phyloP scores from a whole-genome alignment of 2,888 invertebrate genomes.

The Cybosia mesomella region DNA sequence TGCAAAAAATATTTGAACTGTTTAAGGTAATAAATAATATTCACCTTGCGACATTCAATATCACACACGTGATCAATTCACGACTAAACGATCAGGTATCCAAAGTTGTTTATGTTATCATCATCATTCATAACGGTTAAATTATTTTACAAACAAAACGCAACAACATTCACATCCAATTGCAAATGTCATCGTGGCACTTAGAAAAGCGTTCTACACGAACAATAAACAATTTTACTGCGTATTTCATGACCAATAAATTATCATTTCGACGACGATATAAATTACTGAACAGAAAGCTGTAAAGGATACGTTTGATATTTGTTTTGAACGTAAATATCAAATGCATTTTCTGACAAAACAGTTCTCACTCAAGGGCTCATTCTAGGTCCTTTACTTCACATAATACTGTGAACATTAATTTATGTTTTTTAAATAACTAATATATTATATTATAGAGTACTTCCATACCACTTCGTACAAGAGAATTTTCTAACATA shows the following conservation, averaged over 20 bases:
- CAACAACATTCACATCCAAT: constrained; percentile 19
- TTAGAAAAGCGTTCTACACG: constrained; percentile 41
- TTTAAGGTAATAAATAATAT: not conserved
- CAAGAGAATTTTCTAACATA: not conserved
- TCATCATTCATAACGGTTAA: not conserved
- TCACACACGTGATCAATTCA: not conserved
- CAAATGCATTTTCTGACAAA: constrained; percentile 16
- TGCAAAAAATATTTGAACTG: not conserved
- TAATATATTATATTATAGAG: not conserved
- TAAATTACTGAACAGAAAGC: constrained; percentile 45
- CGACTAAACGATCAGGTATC: not conserved
- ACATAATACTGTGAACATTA: not conserved
- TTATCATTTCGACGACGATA: constrained; percentile 57
- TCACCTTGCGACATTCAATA: not conserved
- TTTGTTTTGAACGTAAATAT: constrained; percentile 26
- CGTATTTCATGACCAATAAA: constrained; percentile 61
- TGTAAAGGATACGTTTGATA: constrained; percentile 22
- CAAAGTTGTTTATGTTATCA: not conserved
- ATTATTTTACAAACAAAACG: constrained; percentile 4
- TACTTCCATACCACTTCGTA: not conserved
- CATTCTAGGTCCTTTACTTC: not conserved
- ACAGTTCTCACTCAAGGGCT: constrained; percentile 5
- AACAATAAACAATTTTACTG: constrained; percentile 57
- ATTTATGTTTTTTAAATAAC: not conserved
- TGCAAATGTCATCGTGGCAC: constrained; percentile 27